phyloP scores from a whole-genome alignment of 53 echinoderm and acorn worm genomes.

The Holothuria leucospilota region DNA sequence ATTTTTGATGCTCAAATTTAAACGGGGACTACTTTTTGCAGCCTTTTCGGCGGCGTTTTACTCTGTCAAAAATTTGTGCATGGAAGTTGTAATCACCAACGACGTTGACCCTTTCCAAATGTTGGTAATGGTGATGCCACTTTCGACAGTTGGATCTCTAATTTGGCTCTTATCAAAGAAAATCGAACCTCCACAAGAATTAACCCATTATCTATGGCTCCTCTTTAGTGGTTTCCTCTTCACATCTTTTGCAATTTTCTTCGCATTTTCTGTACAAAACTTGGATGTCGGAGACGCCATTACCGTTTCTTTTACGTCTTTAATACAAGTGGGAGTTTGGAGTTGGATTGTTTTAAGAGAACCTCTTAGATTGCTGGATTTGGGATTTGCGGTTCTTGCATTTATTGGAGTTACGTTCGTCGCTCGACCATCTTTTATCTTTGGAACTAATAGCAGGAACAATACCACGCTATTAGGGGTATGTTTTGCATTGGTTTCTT shows the following conservation, averaged over 20 bases:
- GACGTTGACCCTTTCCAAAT: conserved; percentile 25
- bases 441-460: not conserved
- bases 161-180: not conserved
- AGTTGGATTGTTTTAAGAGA: conserved; percentile 30
- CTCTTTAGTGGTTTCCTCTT: not conserved
- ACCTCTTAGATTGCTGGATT: not conserved
- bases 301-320: not conserved
- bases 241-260: not conserved
- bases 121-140: conserved; percentile 32
- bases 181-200: not conserved
- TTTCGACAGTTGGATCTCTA: not conserved
- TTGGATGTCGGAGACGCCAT: conserved; percentile 18
- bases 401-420: conserved; percentile 14
- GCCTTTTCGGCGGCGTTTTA: conserved; percentile 4
- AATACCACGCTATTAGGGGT: not conserved
- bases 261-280: not conserved
- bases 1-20: too few species aligned
- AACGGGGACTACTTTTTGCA: conserved; percentile 9
- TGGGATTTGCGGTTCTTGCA: conserved; percentile 4
- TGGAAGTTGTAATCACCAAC: not conserved
- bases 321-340: not conserved
- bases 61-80: conserved; percentile 24
- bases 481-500: not conserved
- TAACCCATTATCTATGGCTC: conserved; percentile 10
- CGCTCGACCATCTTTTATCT: conserved; percentile 19